Evolutionary conservation across 92 coral and sea anemone genomes (phyloP).

Genomic region (Porites divaricata): DNA sequence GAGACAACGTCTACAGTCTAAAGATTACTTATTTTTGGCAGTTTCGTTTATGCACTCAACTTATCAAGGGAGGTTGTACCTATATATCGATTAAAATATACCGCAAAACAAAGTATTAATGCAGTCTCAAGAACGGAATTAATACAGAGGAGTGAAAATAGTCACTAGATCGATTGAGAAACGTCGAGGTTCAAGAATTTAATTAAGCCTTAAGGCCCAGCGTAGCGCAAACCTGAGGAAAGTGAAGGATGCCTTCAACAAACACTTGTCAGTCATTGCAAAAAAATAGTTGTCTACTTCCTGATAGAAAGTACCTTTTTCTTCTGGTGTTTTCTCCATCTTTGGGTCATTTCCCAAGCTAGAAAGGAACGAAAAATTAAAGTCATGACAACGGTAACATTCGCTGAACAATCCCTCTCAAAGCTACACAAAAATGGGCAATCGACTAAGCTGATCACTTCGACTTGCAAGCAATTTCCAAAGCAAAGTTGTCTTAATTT

Average conservation of each 20-base stretch:
- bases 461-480: not conserved
- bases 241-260: not conserved
- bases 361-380: slow-evolving; percentile 11
- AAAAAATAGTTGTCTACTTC: not conserved
- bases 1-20: no score
- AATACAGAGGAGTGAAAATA: no score
- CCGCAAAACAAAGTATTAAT: no score
- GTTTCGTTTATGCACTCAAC: no score
- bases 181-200: no score
- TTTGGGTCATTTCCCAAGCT: slow-evolving; percentile 25
- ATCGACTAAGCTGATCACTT: not conserved
- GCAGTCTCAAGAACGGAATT: no score
- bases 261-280: not conserved
- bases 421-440: not conserved
- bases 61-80: no score
- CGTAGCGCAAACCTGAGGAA: no score
- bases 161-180: no score
- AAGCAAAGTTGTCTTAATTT: not conserved
- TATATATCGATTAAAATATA: no score
- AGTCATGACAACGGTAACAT: slow-evolving; percentile 31
- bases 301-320: slow-evolving; percentile 19
- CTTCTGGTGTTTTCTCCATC: slow-evolving; percentile 25
- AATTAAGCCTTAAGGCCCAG: no score
- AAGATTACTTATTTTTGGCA: no score
- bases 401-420: slow-evolving; percentile 27